Percentiles rank a stretch among this genome's conserved stretches.
phyloP scores from a whole-genome alignment of 2,888 invertebrate genomes.

The Leptinotarsa haldemani region DNA sequence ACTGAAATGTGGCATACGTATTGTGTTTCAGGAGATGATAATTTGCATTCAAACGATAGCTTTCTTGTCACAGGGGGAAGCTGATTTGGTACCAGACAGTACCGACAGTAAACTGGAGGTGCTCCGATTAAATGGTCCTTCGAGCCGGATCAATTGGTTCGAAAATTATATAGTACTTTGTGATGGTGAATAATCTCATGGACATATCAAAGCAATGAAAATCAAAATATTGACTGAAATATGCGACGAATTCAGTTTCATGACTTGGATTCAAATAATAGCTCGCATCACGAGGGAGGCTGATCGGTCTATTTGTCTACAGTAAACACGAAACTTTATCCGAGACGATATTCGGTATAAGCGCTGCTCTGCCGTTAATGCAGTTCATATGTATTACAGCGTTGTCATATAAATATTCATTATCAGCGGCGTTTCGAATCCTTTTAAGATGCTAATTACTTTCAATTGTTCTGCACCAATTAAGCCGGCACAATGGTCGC shows the following conservation, averaged over 20 bases:
- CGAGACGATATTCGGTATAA: not conserved
- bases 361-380: not conserved
- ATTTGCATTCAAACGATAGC: too few species aligned
- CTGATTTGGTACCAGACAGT: too few species aligned
- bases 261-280: not conserved
- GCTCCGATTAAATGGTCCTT: not conserved
- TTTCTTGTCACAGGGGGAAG: too few species aligned
- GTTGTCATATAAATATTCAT: constrained; percentile 21
- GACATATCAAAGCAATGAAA: too few species aligned
- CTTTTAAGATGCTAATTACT: constrained; percentile 20
- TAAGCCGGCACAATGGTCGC: constrained; percentile 9
- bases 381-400: constrained; percentile 15
- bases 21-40: too few species aligned
- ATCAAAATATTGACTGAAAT: too few species aligned
- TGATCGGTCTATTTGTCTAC: not conserved
- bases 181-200: too few species aligned
- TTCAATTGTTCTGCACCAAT: constrained; percentile 17
- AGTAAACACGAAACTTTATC: constrained; percentile 7
- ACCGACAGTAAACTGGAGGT: too few species aligned
- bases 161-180: too few species aligned
- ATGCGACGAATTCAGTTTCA: not conserved
- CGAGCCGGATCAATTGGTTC: not conserved
- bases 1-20: too few species aligned
- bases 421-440: not conserved
- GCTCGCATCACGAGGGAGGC: not conserved